These are phyloP conservation scores for Miltochrista miniata DNA, from an alignment of 2,888 invertebrate genomes.

Conservation along the genomic window DNA sequence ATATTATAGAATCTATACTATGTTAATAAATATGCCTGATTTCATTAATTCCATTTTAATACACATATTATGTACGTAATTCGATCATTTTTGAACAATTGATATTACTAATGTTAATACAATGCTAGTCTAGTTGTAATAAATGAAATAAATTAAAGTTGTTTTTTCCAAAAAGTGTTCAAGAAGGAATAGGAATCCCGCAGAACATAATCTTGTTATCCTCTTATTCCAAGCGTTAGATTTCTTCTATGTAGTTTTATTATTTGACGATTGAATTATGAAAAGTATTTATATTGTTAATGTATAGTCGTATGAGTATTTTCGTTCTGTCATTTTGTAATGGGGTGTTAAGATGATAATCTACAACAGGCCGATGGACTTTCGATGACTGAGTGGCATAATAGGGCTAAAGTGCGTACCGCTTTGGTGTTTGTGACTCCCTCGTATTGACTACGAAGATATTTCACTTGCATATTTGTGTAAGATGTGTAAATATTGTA, in stretches of 20 bases:
- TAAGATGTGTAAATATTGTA: constrained; percentile 83
- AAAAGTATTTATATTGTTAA: constrained; percentile 77
- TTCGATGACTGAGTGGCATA: constrained; percentile 76
- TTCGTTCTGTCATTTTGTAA: constrained; percentile 70
- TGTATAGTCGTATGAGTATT: constrained; percentile 73
- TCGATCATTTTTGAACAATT: constrained; percentile 52
- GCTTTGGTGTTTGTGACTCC: constrained; percentile 67
- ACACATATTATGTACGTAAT: constrained; percentile 42
- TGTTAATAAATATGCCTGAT: constrained; percentile 43
- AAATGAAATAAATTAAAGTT: constrained; percentile 42
- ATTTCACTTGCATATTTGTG: constrained; percentile 65
- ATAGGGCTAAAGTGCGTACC: constrained; percentile 65
- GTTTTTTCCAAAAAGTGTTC: constrained; percentile 54
- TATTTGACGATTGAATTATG: constrained; percentile 71
- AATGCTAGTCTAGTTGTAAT: constrained; percentile 59
- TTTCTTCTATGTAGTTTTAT: constrained; percentile 75
- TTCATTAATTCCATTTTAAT: constrained; percentile 43
- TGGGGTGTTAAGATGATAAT: constrained; percentile 71
- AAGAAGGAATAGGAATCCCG: constrained; percentile 55
- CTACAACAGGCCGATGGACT: constrained; percentile 79
- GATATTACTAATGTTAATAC: constrained; percentile 67
- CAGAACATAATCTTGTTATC: constrained; percentile 60
- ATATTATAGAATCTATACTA: constrained; percentile 27
- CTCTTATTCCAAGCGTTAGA: constrained; percentile 72
- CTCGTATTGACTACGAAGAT: constrained; percentile 53